Conservation (phyloP, 2,797 vertebrate genomes). For the Melanotaenia parkinsoni region DNA sequence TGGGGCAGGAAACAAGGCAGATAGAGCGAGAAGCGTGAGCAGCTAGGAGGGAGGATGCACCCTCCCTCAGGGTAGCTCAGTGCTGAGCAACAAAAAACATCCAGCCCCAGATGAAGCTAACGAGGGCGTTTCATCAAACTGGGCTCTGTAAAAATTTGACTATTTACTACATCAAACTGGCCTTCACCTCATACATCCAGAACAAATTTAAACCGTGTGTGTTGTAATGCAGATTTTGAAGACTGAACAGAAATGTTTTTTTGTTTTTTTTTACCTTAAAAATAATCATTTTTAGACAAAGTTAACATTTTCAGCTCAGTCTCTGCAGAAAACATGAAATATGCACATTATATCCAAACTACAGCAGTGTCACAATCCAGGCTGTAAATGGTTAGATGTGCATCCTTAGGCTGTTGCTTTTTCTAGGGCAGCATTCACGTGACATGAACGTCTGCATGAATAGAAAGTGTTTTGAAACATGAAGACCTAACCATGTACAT, state of each 20-base stretch:
- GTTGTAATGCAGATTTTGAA: background rate
- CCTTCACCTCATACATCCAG: constrained; percentile 5
- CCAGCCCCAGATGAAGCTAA: constrained; percentile 45
- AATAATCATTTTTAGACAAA: background rate
- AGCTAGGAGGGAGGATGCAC: constrained; percentile 57
- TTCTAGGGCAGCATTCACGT: background rate
- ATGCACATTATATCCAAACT: background rate
- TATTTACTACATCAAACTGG: constrained; percentile 8
- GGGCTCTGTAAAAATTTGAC: constrained; percentile 27
- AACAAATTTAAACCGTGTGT: constrained; percentile 1
- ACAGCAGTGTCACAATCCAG: background rate
- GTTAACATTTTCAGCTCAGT: background rate
- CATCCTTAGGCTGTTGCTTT: background rate
- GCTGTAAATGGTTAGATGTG: too few relatives aligned
- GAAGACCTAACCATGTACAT: background rate
- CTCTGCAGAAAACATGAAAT: background rate
- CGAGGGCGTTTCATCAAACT: constrained; percentile 44
- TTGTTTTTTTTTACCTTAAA: background rate
- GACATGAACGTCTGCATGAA: background rate
- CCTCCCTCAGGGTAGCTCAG: constrained; percentile 60
- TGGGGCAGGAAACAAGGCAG: constrained; percentile 75
- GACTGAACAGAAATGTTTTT: background rate
- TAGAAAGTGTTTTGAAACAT: background rate
- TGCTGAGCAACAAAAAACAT: constrained; percentile 49
- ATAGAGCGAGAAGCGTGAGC: constrained; percentile 42